These are phyloP conservation scores for Epsilonema sp. DNA, from an alignment of 2,888 invertebrate species.

Conservation along the genomic window DNA sequence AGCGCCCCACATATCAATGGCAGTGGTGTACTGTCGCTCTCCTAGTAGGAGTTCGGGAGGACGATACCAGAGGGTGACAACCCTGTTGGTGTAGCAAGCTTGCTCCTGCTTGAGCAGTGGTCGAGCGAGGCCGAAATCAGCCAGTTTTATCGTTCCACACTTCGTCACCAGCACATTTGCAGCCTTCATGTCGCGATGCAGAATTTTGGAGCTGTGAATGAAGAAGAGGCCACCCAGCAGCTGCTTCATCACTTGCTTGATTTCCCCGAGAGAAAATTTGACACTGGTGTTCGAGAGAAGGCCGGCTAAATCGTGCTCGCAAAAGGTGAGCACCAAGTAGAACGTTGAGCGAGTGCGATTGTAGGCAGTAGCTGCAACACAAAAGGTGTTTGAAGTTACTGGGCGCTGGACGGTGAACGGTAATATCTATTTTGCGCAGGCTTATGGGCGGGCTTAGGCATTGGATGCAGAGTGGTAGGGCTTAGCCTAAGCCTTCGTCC, in stretches of 20 bases:
- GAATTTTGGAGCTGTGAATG: slow-evolving; percentile 69
- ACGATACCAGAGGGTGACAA: slow-evolving; percentile 83
- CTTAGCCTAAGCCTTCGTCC: too few species aligned
- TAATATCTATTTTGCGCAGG: too few species aligned
- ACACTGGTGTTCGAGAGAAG: slow-evolving; percentile 80
- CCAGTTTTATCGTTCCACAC: slow-evolving; percentile 74
- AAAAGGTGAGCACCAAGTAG: slow-evolving; percentile 91
- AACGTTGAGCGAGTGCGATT: slow-evolving; percentile 67
- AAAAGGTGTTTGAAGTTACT: too few species aligned
- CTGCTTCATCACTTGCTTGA: slow-evolving; percentile 78
- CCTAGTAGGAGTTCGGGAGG: slow-evolving; percentile 50
- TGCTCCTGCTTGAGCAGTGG: slow-evolving; percentile 49
- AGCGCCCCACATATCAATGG: slow-evolving; percentile 74
- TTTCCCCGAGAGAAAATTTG: slow-evolving; percentile 84
- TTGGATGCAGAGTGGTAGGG: too few species aligned
- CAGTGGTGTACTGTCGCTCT: slow-evolving; percentile 78
- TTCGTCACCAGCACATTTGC: slow-evolving; percentile 93
- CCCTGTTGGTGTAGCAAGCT: slow-evolving; percentile 70
- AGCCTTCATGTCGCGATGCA: slow-evolving; percentile 95
- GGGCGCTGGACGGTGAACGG: too few species aligned
- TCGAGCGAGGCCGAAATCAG: slow-evolving; percentile 89
- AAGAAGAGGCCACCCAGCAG: slow-evolving; percentile 66
- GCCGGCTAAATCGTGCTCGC: slow-evolving; percentile 93
- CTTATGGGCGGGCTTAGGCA: slow-evolving; percentile 3
- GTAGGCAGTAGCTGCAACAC: slow-evolving; percentile 38